These are phyloP conservation scores for Chrysina gloriosa DNA, from an alignment of 2,888 invertebrate species.

Conservation along the genomic window DNA sequence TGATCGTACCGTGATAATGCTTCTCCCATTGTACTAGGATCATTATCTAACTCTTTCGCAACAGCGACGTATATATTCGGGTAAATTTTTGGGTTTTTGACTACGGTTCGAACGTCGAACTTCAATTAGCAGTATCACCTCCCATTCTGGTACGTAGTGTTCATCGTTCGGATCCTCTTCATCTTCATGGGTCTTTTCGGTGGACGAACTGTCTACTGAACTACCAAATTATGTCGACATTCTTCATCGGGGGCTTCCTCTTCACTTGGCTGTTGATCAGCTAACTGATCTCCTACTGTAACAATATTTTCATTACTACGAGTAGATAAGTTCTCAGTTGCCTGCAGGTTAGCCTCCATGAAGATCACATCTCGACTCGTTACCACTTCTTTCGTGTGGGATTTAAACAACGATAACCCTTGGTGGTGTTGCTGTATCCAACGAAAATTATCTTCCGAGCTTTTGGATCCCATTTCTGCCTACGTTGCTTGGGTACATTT, in stretches of 20 bases:
- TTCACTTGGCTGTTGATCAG: no score
- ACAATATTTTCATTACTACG: no score
- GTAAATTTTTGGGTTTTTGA: background rate
- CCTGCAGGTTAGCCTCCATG: background rate
- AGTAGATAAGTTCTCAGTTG: no score
- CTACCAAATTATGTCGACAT: no score
- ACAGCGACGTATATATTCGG: background rate
- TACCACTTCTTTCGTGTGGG: background rate
- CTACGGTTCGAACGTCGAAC: background rate
- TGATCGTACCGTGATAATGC: no score
- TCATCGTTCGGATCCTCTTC: background rate
- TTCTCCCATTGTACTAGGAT: background rate
- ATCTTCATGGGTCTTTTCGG: background rate
- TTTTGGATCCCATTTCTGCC: background rate
- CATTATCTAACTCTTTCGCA: background rate
- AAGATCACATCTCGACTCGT: background rate
- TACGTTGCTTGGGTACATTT: background rate
- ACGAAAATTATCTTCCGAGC: background rate
- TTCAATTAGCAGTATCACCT: background rate
- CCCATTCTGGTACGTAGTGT: no score
- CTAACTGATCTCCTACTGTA: no score
- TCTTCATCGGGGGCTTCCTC: background rate
- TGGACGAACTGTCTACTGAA: background rate
- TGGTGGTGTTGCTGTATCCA: background rate
- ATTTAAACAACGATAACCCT: conserved; percentile 2